A percentile compares a stretch with the other conserved stretches of the same genome.
Evolutionary conservation across 2,113 vertebrate genomes (phyloP).

Genomic region (Oceanodroma tethys): DNA sequence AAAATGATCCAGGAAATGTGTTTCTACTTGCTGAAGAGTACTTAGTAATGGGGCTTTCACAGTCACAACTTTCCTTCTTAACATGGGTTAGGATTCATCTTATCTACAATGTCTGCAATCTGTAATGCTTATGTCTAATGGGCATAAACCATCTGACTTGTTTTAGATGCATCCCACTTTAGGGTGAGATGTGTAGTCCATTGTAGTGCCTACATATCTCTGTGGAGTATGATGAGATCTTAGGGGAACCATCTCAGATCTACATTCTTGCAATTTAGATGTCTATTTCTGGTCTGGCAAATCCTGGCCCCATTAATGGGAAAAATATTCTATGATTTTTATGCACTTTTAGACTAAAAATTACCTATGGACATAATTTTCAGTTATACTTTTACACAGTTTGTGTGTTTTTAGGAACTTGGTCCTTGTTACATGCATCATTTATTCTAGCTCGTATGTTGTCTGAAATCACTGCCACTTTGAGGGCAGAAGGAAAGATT

Average conservation of each 20-base stretch:
- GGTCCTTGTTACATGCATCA: neutral
- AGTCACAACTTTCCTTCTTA: neutral
- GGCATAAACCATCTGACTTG: neutral
- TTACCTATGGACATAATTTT: neutral
- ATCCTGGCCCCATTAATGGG: neutral
- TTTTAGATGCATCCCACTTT: neutral
- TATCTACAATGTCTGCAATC: neutral
- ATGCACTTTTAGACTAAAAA: neutral
- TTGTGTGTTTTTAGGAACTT: neutral
- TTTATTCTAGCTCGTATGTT: neutral
- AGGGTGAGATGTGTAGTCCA: neutral
- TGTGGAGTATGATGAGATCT: neutral
- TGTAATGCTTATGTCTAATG: neutral
- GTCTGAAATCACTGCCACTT: neutral
- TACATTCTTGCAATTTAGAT: neutral
- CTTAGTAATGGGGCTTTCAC: accelerated
- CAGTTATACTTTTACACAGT: neutral
- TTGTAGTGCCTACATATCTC: neutral
- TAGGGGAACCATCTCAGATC: neutral
- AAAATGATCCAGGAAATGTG: neutral
- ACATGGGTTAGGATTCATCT: neutral
- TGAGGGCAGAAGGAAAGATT: neutral
- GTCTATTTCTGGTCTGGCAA: neutral
- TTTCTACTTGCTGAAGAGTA: neutral
- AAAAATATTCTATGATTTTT: neutral